These are phyloP conservation scores for Urosaurus nigricauda DNA, from an alignment of 2,797 vertebrate genomes.

Conservation along the genomic window DNA sequence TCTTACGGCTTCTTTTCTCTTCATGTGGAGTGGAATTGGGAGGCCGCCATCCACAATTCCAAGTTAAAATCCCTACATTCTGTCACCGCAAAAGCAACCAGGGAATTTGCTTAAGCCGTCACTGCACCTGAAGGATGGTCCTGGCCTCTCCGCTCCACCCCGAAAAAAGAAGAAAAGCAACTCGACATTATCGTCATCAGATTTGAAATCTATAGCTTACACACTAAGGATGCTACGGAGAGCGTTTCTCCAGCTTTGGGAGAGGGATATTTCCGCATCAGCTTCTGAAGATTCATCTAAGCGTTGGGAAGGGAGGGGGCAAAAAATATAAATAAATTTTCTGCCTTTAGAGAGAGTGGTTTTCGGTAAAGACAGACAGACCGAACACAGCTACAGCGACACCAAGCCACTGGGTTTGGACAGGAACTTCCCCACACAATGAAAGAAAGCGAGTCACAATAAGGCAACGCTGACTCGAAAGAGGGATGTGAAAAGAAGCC, in stretches of 20 bases:
- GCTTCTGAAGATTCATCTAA: background rate
- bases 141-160: background rate
- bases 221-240: conserved; percentile 69
- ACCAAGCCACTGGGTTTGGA: conserved; percentile 13
- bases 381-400: conserved; percentile 68
- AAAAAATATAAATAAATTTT: conserved; percentile 66
- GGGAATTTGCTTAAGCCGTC: background rate
- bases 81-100: background rate
- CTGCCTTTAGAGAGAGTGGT: conserved; percentile 2
- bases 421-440: conserved; percentile 59
- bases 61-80: background rate
- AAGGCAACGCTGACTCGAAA: conserved; percentile 74
- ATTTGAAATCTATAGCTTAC: conserved; percentile 58
- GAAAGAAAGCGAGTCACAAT: conserved; percentile 68
- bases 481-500: conserved; percentile 63
- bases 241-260: conserved; percentile 61
- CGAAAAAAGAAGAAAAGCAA: conserved; percentile 9
- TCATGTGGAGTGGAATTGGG: too few relatives aligned
- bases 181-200: conserved; percentile 59
- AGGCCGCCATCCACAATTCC: conserved; percentile 11
- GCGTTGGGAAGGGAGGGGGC: conserved; percentile 32
- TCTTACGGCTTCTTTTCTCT: background rate
- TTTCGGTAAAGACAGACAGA: conserved; percentile 5
- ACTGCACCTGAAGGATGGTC: conserved; percentile 44
- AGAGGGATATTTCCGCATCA: conserved; percentile 67